Evolutionary conservation across 2,888 invertebrate species (phyloP), one percentile per base, ranked within the genome.

Genomic region (Aporophyla lueneburgensis): DNA sequence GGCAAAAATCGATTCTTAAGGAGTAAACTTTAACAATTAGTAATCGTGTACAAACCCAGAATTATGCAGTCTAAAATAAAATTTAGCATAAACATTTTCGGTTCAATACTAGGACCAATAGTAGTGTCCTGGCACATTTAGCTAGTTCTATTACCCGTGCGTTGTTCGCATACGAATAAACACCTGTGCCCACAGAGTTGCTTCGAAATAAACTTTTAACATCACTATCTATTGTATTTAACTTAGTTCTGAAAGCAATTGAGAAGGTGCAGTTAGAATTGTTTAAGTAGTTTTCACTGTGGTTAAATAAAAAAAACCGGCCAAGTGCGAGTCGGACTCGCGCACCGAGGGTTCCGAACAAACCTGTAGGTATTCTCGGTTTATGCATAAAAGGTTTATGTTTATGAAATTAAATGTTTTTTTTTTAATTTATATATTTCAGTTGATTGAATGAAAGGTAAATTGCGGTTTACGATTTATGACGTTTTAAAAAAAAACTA

Each of bases 151-250:
- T 86, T 85, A 85, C 58, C 61, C n/a, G 43, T 82, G 81, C 80
- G 85, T 79, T 83, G 87, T 88, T 77, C 81, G 71, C 83, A 80
- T 84, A 74, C 88, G 71, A 76, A 80, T 74, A 79, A 69, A 67
- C 87, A 87, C 87, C 87, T 87, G 88, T 10, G 77, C 43, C 69
- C 72, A 72, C 63, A 49, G 49, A 79, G 53, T 12, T 27, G 74
- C 59, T 74, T 21, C 63, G 62, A 71, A n/a, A 83, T 83, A 73
- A 84, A 86, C 69, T 83, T 86, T 62, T 14, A 71, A 46, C 40
- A 77, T 61, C 59, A 61, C 67, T 73, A 59, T 71, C 67, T 73
- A 53, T n/a, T n/a, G n/a, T n/a, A n/a, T 65, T 77, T 68, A 70
- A 77, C 63, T 73, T 40, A 54, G 75, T 84, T 84, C 56, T 33